These are phyloP conservation scores for Eupithecia subfuscata DNA, from an alignment of 2,888 invertebrate species.

Conservation along the genomic window DNA sequence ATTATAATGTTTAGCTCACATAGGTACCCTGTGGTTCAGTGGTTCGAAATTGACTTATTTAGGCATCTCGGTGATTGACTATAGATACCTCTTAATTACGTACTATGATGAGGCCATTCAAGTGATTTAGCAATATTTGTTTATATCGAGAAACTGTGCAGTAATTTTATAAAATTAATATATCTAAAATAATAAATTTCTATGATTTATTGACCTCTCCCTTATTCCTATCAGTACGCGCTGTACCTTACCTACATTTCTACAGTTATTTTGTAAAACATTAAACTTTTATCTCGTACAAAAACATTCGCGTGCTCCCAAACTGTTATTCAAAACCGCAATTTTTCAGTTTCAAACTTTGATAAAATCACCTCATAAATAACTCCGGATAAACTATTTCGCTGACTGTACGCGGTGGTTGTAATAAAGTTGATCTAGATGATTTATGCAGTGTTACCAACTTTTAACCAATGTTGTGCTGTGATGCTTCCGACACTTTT, in stretches of 20 bases:
- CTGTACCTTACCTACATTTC: not conserved
- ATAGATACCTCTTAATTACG: no score
- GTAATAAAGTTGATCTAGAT: conserved; percentile 52
- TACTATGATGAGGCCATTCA: no score
- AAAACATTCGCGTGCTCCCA: conserved; percentile 33
- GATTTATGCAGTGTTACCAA: not conserved
- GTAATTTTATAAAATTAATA: no score
- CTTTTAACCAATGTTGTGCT: conserved; percentile 8
- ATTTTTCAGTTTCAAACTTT: conserved; percentile 40
- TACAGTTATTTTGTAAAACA: not conserved
- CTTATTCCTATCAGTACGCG: not conserved
- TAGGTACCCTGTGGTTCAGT: no score
- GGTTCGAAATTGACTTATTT: no score
- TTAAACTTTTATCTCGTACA: conserved; percentile 4
- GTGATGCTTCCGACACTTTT: not conserved
- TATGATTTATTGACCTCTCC: not conserved
- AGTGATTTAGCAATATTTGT: no score
- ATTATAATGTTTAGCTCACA: no score
- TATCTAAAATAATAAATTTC: not conserved
- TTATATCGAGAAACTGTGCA: not conserved
- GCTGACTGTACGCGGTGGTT: conserved; percentile 36
- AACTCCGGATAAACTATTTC: conserved; percentile 36
- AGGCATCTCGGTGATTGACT: no score
- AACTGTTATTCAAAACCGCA: conserved; percentile 32
- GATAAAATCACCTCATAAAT: conserved; percentile 41